Percentiles rank a stretch among this genome's conserved stretches.
Conservation (phyloP, 2,113 vertebrate species). For the Nannospalax galili region DNA sequence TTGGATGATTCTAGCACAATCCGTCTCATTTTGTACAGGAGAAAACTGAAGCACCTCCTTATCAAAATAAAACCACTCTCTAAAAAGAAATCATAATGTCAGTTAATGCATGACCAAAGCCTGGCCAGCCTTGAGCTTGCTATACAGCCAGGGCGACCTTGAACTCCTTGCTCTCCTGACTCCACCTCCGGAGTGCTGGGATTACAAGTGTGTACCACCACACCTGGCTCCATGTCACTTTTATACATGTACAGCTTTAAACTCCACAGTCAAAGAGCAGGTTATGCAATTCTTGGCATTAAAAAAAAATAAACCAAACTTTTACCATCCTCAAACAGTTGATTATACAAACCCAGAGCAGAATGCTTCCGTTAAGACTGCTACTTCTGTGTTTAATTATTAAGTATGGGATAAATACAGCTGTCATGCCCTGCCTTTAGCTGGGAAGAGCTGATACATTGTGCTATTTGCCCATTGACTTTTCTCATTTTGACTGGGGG, state of each 20-base stretch:
- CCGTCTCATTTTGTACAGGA: not conserved
- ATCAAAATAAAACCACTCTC: not conserved
- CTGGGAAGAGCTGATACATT: not conserved
- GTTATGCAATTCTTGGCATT: not conserved
- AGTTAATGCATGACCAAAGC: not conserved
- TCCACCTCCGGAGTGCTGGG: not conserved
- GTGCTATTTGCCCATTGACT: not conserved
- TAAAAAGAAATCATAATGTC: not conserved
- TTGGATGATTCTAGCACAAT: not conserved
- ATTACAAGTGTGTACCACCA: not conserved
- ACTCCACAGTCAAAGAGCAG: not conserved
- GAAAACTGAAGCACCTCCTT: not conserved
- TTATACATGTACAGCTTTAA: not conserved
- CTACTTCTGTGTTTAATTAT: slow-evolving; percentile 1
- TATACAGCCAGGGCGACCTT: not conserved
- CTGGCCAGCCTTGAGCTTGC: no score
- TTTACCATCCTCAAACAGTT: slow-evolving; percentile 12
- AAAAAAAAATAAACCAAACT: not conserved
- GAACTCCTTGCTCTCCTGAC: not conserved
- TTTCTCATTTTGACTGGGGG: not conserved
- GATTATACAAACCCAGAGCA: not conserved
- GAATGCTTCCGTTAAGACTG: not conserved
- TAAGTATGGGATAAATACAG: slow-evolving; percentile 20
- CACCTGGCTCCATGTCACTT: not conserved
- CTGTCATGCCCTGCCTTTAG: not conserved